phyloP scores from a whole-genome alignment of 1,140 invertebrate genomes.

The Holotrichia oblita region DNA sequence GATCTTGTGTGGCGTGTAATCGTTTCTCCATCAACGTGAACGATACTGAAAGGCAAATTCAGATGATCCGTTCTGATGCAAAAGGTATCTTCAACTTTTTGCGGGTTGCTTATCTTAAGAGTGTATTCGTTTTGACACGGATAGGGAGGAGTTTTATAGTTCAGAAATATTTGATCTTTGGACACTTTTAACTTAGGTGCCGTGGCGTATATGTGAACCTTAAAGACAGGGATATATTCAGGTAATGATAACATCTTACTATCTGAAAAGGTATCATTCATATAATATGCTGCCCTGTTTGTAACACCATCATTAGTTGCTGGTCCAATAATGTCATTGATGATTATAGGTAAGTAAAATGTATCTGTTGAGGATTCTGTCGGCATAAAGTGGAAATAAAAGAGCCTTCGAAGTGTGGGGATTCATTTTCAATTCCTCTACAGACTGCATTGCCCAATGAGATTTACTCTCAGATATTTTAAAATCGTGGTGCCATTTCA shows the following conservation, averaged over 20 bases:
- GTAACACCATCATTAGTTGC: neutral
- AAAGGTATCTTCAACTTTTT: constrained; percentile 14
- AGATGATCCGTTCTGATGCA: too few species aligned
- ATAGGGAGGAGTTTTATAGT: neutral
- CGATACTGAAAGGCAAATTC: constrained; percentile 8
- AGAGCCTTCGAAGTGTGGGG: constrained; percentile 44
- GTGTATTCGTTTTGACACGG: constrained; percentile 7
- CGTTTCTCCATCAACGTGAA: neutral
- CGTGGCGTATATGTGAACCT: neutral
- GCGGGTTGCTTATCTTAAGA: constrained; percentile 43
- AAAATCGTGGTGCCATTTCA: constrained; percentile 55
- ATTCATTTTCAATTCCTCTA: neutral
- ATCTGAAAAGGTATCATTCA: neutral
- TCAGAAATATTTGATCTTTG: neutral
- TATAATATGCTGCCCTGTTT: neutral
- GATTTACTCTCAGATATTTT: constrained; percentile 38
- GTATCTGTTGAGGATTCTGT: constrained; percentile 49
- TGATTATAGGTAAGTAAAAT: constrained; percentile 55
- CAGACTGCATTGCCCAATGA: neutral
- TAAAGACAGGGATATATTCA: neutral
- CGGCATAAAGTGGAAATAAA: constrained; percentile 56
- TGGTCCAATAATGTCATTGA: constrained; percentile 55
- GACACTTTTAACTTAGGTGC: neutral
- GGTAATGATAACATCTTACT: constrained; percentile 13
- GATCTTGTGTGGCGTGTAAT: constrained; percentile 31